Conservation (phyloP, 2,113 vertebrate genomes). For the Ginglymostoma cirratum region DNA sequence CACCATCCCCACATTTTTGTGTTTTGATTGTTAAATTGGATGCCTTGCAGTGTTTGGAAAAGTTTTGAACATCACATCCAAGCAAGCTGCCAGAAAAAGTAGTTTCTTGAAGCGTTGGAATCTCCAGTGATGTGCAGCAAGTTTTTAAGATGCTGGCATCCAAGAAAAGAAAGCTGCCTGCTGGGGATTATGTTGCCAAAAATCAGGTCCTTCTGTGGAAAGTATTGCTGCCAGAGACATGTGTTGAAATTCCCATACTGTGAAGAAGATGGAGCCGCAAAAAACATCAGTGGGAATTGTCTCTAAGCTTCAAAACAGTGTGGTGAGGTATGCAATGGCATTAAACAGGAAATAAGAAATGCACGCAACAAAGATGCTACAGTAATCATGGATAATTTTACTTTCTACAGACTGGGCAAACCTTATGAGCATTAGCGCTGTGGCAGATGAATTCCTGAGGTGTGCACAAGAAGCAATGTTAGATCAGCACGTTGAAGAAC, state of each 20-base stretch:
- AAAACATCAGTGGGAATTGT: no score
- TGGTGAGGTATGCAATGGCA: no score
- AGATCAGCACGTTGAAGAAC: no score
- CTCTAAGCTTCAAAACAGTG: no score
- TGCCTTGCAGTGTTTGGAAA: background rate
- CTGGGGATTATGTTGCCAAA: background rate
- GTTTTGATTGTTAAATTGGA: background rate
- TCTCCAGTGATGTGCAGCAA: background rate
- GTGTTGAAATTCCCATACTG: background rate
- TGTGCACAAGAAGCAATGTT: no score
- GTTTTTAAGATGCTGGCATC: background rate
- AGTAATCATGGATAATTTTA: no score
- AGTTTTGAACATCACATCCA: background rate
- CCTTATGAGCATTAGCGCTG: no score
- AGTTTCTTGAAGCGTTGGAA: background rate
- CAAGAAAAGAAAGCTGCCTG: background rate
- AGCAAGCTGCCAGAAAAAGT: background rate
- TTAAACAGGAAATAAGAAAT: no score
- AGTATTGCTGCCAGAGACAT: background rate
- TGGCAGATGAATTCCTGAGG: no score
- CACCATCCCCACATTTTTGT: background rate
- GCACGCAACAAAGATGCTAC: no score
- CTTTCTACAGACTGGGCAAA: no score
- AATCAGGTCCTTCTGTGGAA: background rate
- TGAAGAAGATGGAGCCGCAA: background rate